These are phyloP conservation scores for Pyrrhia umbra DNA, from an alignment of 2,888 invertebrate genomes.

Conservation along the genomic window DNA sequence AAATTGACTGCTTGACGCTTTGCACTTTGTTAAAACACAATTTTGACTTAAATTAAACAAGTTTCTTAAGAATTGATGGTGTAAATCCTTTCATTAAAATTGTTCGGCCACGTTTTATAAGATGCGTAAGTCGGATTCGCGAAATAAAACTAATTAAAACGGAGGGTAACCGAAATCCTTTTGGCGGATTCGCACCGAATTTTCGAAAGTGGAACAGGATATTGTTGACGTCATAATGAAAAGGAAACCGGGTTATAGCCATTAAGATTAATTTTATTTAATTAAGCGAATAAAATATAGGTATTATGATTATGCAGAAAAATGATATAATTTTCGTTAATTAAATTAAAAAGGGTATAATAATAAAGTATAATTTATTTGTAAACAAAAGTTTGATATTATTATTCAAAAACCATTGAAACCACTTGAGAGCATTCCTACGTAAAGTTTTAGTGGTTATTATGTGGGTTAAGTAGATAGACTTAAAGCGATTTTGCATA, in stretches of 20 bases:
- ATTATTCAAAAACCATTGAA: slow-evolving; percentile 74
- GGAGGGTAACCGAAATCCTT: slow-evolving; percentile 59
- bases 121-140: slow-evolving; percentile 78
- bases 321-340: not conserved
- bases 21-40: slow-evolving; percentile 69
- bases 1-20: slow-evolving; percentile 65
- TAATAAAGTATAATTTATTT: slow-evolving; percentile 7
- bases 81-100: slow-evolving; percentile 85
- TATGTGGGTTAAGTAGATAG: slow-evolving; percentile 54
- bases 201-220: slow-evolving; percentile 41
- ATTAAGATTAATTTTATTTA: not conserved
- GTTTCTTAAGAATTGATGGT: slow-evolving; percentile 73
- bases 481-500: slow-evolving; percentile 34
- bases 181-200: slow-evolving; percentile 46
- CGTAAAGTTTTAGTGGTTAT: slow-evolving; percentile 70
- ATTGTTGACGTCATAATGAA: slow-evolving; percentile 45
- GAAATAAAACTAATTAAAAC: slow-evolving; percentile 87
- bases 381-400: slow-evolving; percentile 53
- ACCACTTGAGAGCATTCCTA: slow-evolving; percentile 73
- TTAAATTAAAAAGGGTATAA: not conserved
- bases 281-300: not conserved
- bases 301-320: not conserved
- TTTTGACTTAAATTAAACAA: slow-evolving; percentile 79
- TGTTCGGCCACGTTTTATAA: slow-evolving; percentile 84
- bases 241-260: slow-evolving; percentile 45